Conservation (phyloP, 2,888 invertebrate species). For the Cheilosia urbana region DNA sequence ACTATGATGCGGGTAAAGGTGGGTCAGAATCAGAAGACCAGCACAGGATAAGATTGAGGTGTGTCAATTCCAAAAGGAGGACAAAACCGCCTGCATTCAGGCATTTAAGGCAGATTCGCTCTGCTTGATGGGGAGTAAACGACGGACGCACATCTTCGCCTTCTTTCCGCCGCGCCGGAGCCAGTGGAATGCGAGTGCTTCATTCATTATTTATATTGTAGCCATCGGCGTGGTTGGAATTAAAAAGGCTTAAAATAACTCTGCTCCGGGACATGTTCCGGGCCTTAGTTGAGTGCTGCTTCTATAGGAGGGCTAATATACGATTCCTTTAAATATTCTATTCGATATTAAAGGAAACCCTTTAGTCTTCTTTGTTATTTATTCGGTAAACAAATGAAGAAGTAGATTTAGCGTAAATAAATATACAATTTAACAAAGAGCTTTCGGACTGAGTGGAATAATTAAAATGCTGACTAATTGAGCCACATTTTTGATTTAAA, state of each 20-base stretch:
- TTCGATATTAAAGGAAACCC: slow-evolving; percentile 25
- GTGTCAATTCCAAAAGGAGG: slow-evolving; percentile 43
- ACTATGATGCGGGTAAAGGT: slow-evolving; percentile 23
- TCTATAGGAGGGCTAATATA: slow-evolving; percentile 11
- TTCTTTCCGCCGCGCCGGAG: background rate
- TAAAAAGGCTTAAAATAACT: slow-evolving; percentile 71
- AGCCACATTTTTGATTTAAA: background rate
- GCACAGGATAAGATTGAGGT: slow-evolving; percentile 22
- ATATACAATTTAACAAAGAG: slow-evolving; percentile 7
- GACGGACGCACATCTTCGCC: slow-evolving; percentile 2
- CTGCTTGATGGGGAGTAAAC: slow-evolving; percentile 44
- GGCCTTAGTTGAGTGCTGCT: slow-evolving; percentile 10
- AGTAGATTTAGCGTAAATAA: slow-evolving; percentile 5
- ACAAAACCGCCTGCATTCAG: slow-evolving; percentile 31
- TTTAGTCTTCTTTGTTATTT: slow-evolving; percentile 6
- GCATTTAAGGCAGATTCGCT: slow-evolving; percentile 41
- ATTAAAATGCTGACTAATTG: slow-evolving; percentile 1
- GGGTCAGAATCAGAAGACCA: slow-evolving; percentile 55
- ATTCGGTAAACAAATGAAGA: slow-evolving; percentile 18
- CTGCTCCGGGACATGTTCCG: slow-evolving; percentile 50
- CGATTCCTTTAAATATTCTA: slow-evolving; percentile 11
- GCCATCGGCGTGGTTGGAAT: slow-evolving; percentile 65
- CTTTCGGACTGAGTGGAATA: background rate
- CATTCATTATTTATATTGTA: slow-evolving; percentile 64
- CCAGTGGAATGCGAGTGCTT: slow-evolving; percentile 8